Evolutionary conservation across 2,888 invertebrate genomes (phyloP), one percentile per base, ranked within the genome.

Genomic region (Liodrosophila aerea): DNA sequence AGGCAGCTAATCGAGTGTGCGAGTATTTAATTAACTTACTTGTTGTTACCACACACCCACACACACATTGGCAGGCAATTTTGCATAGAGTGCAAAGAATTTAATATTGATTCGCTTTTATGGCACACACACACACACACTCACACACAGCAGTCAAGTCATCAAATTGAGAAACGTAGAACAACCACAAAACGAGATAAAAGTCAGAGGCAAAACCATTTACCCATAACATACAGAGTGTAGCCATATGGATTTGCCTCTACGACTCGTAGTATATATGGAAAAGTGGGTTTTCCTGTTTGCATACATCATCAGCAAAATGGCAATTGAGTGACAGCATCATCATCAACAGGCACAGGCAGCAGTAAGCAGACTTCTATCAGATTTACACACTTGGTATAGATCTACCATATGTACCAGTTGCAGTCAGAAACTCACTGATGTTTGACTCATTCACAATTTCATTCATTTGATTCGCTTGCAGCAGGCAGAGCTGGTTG

Each of bases 11-110:
- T 78, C 69, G 81, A 66, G 74, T 72, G 74, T 37, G 46, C 60
- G 69, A 73, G 62, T 74, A 85, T 85, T 81, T 83, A 73, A 81
- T 85, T 78, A 76, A 76, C 60, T 73, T 33, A 39, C 47, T 39
- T 40, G 37, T 39, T 40, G 37, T 43, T 18, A 41, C 40, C 7
- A 7, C 34, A 34, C 34, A 43, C 5, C 11, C 15, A 44, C 27
- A 16, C 22, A 22, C 22, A 22, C 22, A 22, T 22, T 5, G 22
- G 22, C 1, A 1, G 4, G 31, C 31, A 33, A 33, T 11, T n/a
- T n/a, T 2, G 11, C 31, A 22, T 22, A 22, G 22, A 22, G 22
- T 22, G 12, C 7, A 11, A 12, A 3, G 13, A 11, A 39, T 39
- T 60, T 64, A 72, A 76, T 73, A 72, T 78, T 82, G 64, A 81